phyloP scores from a whole-genome alignment of 1,140 invertebrate genomes.

The Oedothorax gibbosus region DNA sequence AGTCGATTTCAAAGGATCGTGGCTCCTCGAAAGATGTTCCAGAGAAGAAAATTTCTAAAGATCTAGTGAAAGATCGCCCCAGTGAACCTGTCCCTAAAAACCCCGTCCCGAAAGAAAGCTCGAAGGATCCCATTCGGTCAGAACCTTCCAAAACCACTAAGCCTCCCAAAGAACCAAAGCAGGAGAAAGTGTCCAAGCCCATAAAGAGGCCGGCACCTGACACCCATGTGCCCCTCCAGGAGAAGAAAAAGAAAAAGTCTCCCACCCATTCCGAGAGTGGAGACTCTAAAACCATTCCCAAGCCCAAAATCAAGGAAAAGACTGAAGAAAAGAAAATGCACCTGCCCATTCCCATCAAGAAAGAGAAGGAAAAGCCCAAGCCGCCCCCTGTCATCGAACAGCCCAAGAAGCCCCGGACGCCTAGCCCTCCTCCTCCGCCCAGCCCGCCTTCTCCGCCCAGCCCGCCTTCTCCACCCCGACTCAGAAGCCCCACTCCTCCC shows the following conservation, averaged over 20 bases:
- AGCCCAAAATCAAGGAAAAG: neutral
- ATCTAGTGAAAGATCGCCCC: neutral
- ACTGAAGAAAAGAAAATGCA: constrained; percentile 7
- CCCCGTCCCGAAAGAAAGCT: neutral
- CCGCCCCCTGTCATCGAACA: neutral
- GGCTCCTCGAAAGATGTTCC: constrained; percentile 1
- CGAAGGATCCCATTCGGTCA: neutral
- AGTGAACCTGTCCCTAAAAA: neutral
- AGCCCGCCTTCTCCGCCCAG: neutral
- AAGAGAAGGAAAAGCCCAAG: constrained; percentile 31
- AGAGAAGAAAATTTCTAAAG: neutral
- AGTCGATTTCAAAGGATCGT: neutral
- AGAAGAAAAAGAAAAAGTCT: constrained; percentile 35
- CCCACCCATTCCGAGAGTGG: neutral
- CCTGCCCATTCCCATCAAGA: neutral
- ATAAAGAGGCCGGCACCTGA: neutral
- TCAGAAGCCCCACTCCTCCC: neutral
- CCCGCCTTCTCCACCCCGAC: neutral
- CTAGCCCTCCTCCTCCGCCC: neutral
- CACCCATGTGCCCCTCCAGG: neutral
- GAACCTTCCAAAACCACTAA: constrained; percentile 13
- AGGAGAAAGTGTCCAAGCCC: neutral
- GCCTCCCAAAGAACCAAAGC: constrained; percentile 4
- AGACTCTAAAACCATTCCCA: neutral
- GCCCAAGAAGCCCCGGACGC: neutral